Evolutionary conservation across 2,888 invertebrate species (phyloP).

Genomic region (Calliphora vomitoria): DNA sequence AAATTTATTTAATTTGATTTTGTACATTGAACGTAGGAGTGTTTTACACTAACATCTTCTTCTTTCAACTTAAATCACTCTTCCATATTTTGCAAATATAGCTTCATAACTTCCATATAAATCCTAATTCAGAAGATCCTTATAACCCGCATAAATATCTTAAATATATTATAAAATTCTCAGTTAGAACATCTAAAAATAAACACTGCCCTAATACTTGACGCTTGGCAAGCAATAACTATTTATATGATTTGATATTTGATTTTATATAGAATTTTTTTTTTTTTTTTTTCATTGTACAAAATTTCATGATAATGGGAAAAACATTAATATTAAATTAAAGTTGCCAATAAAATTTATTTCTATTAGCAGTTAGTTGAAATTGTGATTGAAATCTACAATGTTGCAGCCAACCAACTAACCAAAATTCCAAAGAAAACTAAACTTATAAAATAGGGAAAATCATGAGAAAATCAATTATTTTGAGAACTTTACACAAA

Average conservation of each 20-base stretch:
- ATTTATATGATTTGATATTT: constrained; percentile 29
- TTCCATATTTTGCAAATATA: too few relatives aligned
- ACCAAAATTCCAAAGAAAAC: background rate
- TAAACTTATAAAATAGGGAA: background rate
- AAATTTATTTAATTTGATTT: too few relatives aligned
- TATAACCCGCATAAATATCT: too few relatives aligned
- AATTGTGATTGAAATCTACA: constrained; percentile 12
- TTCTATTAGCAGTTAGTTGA: constrained; percentile 10
- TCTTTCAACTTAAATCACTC: too few relatives aligned
- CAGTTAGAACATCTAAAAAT: too few relatives aligned
- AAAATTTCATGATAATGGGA: constrained; percentile 15
- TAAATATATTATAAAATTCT: too few relatives aligned
- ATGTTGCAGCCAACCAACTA: background rate
- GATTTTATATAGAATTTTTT: constrained; percentile 9
- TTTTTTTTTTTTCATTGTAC: background rate
- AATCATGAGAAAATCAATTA: background rate
- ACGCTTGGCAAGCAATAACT: background rate
- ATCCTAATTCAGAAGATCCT: too few relatives aligned
- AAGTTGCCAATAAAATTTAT: background rate
- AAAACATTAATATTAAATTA: constrained; percentile 43
- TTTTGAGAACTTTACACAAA: too few relatives aligned
- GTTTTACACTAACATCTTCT: too few relatives aligned
- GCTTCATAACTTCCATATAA: too few relatives aligned
- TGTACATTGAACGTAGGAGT: too few relatives aligned
- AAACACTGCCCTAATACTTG: background rate